Base-by-base conservation (phyloP, 2,797 vertebrate genomes). In the Sebastiscus albofasciatus region DNA sequence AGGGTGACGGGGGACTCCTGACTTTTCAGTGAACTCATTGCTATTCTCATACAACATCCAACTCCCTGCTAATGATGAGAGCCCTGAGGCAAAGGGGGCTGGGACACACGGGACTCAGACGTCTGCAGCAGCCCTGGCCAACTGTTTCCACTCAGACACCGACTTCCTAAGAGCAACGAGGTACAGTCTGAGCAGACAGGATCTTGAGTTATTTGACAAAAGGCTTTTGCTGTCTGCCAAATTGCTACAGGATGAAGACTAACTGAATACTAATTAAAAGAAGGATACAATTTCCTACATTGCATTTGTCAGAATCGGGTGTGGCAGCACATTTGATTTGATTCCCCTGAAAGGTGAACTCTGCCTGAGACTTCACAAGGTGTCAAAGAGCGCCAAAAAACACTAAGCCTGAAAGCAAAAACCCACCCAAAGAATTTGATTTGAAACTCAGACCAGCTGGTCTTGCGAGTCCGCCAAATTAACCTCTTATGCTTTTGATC, bases 401-500 rank as follows among this genome's bases (percentile, higher is more conserved):
- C 76, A 72, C 59, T 52, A 49, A 84, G 62, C 72, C 79, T 79
- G 73, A 82, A 67, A 90, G 79, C 76, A 22, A 14, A 85, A 27
- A 82, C 61, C 75, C 12, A 74, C 29, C 72, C 76, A 27, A 67
- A 82, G 73, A 86, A 94, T 94, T 88, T 90, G 81, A 93, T 93
- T 93, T 90, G 82, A 75, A 89, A 87, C 81, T 77, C 79, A 78
- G 78, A 88, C 94, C 95, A 95, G 93, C 92, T 95, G 94, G 88
- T 92, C 80, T 72, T 82, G 75, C 69, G 78, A 87, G 86, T 81
- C 85, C 79, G 89, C 92, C 88, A 94, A 92, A 94, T 93, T 83
- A 93, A 92, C 91, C 90, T 89, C 89, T 83, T 61, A 60, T 88
- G 88, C 80, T 94, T 95, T 95, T 94, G 93, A 95, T 95, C 87